Evolutionary conservation across 2,888 invertebrate species (phyloP).

Genomic region (Lucinisca nassula): DNA sequence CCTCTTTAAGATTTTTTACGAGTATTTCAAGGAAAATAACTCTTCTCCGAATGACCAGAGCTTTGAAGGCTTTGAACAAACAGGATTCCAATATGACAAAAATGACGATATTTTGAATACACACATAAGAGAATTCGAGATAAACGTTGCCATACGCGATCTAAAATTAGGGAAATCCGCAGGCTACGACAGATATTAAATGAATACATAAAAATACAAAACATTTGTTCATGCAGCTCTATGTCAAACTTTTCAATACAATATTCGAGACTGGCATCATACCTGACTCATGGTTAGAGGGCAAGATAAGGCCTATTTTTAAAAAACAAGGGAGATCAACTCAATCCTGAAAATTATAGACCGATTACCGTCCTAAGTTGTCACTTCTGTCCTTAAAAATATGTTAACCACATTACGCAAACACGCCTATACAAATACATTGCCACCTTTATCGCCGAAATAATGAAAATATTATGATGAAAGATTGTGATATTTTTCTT

Average conservation of each 20-base stretch:
- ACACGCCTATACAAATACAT: too few relatives aligned
- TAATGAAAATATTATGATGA: too few relatives aligned
- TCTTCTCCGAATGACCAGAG: neutral
- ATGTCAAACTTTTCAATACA: neutral
- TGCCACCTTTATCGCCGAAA: too few relatives aligned
- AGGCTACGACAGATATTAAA: neutral
- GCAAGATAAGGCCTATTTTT: constrained; percentile 30
- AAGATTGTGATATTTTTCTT: too few relatives aligned
- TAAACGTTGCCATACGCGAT: neutral
- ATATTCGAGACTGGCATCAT: neutral
- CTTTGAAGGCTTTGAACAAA: neutral
- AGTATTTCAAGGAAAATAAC: neutral
- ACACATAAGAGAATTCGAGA: neutral
- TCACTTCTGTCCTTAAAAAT: constrained; percentile 34
- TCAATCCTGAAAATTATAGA: constrained; percentile 32
- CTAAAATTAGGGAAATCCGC: neutral
- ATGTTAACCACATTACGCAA: constrained; percentile 20
- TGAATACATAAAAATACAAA: neutral
- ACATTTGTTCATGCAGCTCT: neutral
- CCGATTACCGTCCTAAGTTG: constrained; percentile 36
- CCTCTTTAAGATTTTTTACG: neutral
- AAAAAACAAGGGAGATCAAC: constrained; percentile 13
- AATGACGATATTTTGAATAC: neutral
- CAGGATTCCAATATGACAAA: neutral
- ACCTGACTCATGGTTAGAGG: constrained; percentile 11